A percentile compares a stretch with the other conserved stretches of the same genome.
Conservation (phyloP, 1,140 invertebrate genomes). For the Pachyrhynchus sulphureomaculatus region DNA sequence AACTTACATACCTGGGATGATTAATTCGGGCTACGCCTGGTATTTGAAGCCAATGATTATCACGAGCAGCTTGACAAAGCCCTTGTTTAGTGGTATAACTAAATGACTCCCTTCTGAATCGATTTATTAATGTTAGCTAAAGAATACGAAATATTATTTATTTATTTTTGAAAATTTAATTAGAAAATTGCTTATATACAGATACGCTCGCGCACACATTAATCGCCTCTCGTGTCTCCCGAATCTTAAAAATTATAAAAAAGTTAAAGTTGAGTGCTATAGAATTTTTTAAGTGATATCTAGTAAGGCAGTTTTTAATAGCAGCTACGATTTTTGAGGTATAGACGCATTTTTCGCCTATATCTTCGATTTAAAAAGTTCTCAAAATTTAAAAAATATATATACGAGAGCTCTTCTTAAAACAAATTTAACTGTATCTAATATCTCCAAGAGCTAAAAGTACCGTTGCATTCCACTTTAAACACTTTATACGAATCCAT, state of each 20-base stretch:
- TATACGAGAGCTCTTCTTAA: not conserved
- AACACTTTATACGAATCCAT: too few relatives aligned
- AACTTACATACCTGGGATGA: slow-evolving; percentile 54
- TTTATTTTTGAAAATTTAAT: too few relatives aligned
- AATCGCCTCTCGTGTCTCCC: too few relatives aligned
- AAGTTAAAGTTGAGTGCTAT: too few relatives aligned
- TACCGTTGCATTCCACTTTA: too few relatives aligned
- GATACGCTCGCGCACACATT: not conserved
- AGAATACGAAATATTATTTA: not conserved
- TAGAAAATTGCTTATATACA: not conserved
- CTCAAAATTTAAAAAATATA: not conserved
- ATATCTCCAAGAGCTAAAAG: too few relatives aligned
- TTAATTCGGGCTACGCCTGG: slow-evolving; percentile 56
- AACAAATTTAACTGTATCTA: too few relatives aligned
- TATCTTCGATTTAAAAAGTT: not conserved
- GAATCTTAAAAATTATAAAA: too few relatives aligned
- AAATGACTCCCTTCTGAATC: slow-evolving; percentile 55
- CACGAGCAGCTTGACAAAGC: slow-evolving; percentile 59
- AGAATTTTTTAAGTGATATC: too few relatives aligned
- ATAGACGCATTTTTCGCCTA: slow-evolving; percentile 61
- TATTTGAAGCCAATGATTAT: slow-evolving; percentile 61
- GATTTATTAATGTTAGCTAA: slow-evolving; percentile 55
- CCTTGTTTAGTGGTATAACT: slow-evolving; percentile 64
- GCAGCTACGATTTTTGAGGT: slow-evolving; percentile 50
- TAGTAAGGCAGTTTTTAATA: slow-evolving; percentile 46